Base-by-base conservation (phyloP, 92 coral and sea anemone species). In the Montipora capitata region DNA sequence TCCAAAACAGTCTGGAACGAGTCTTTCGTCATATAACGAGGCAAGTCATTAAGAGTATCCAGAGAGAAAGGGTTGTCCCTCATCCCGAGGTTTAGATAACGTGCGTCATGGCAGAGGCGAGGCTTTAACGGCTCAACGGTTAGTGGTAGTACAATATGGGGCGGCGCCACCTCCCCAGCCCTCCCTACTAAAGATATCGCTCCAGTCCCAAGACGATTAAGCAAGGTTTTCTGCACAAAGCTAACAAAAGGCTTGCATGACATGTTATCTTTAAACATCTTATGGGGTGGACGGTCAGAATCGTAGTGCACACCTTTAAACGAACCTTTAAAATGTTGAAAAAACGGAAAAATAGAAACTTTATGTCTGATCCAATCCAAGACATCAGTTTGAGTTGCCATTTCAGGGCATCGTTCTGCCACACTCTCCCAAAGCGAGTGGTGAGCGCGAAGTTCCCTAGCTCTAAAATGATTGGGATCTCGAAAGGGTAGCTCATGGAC, bases 111-210 rank as follows among this genome's bases (percentile, higher is more conserved):
- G 27, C 89, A 54, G 13, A 85, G 72, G 13, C 89, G 57, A 4
- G 89, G 83, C 68, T 74, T 85, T 40, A 82, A 40, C 17, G 89
- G 89, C 49, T 76, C 89, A 2, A 76, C 89, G 3, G 81, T 73
- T 39, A 83, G 57, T 10, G 88, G 81, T 54, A 83, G 45, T 14
- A 54, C 70, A 56, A 61, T 12, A 15, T 84, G 80, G 10, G 81
- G 71, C 12, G 88, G 72, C n/a, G 20, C 27, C 7, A 61, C 70
- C 38, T 78, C 69, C 15, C 83, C 83, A 12, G 18, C 83, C 44
- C 52, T 52, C n/a, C 83, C 83, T 16, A 78, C 15, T 42, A 58
- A 40, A 17, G 72, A 78, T 54, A 78, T 78, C 49, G 61, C 80
- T 41, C 83, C 72, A 54, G 66, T 54, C 20, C 3, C 6, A 2